Base-by-base conservation (phyloP, 1,140 invertebrate genomes). In the Pseudomyrmex flavicornis region DNA sequence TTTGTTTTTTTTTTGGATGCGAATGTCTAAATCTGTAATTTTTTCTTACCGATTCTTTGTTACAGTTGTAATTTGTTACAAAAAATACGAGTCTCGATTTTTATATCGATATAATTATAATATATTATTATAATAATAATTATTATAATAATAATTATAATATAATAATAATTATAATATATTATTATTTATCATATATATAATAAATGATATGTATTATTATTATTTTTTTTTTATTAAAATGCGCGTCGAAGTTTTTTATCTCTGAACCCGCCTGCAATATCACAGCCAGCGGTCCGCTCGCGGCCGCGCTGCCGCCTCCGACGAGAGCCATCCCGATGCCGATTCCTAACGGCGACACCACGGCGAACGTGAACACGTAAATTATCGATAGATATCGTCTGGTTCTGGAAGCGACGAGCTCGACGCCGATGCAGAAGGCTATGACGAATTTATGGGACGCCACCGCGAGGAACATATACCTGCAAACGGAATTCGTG, bases 361-460 rank as follows among this genome's bases (percentile, higher is more conserved):
- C 96, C 10, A 98, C 92, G 1, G 97, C 97, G 89, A 98, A 97
- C 8, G 96, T 96, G 2, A 96, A 95, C 56, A 98, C 96, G 90
- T 98, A 98, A 1, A 96, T 90, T 2, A 97, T 90, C 1, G 95
- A 93, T 8, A 97, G 92, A 82, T 94, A 93, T 2, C 94, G 92
- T 68, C 95, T 96, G 0, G 97, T 97, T 35, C 95, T 95, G 2
- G 95, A 96, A 17, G 96, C 95, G 35, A 97, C 96, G 63, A 98
- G 90, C 90, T 98, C 97, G 2, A 98, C 95, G 46, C 97, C 97
- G 79, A 98, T 97, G 91, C 97, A 98, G 89, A 98, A 98, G 2
- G 97, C 97, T 68, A 99, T 97, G 8, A 98, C 97, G 70, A 98
- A 95, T 93, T 99, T 99, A 92, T 99, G 98, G 2, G 98, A 97